Evolutionary conservation across 2,797 vertebrate genomes (phyloP).

Genomic region (Meda fulgida): DNA sequence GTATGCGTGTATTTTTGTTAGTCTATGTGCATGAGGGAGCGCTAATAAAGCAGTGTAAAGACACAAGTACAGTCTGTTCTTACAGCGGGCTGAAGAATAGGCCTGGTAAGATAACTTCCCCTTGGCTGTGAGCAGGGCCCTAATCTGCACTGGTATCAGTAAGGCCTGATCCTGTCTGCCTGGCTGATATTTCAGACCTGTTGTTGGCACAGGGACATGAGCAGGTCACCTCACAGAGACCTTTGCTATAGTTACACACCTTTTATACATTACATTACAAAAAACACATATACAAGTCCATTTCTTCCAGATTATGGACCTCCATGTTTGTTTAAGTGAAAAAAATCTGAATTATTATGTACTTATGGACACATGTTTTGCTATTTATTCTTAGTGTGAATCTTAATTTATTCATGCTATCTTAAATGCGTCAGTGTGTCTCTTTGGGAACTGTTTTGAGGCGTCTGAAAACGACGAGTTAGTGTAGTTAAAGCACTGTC

Average conservation of each 20-base stretch:
- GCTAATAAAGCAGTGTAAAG: constrained; percentile 47
- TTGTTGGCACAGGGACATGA: constrained; percentile 68
- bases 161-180: constrained; percentile 67
- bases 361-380: constrained; percentile 27
- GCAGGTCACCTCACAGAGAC: constrained; percentile 51
- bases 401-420: neutral
- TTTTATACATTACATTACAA: constrained; percentile 4
- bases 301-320: neutral
- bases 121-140: constrained; percentile 59
- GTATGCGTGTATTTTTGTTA: neutral
- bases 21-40: constrained; percentile 41
- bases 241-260: neutral
- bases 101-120: constrained; percentile 57
- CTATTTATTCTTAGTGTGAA: neutral
- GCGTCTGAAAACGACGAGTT: constrained; percentile 11
- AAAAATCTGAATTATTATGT: neutral
- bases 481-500: neutral
- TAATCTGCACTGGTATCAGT: constrained; percentile 63
- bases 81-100: constrained; percentile 54
- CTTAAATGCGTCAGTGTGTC: neutral
- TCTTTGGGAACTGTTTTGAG: neutral
- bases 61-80: constrained; percentile 56
- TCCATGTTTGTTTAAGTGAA: neutral
- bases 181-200: constrained; percentile 77
- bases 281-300: neutral